Conservation (phyloP, 1,140 invertebrate genomes). For the Leptinotarsa defecta region DNA sequence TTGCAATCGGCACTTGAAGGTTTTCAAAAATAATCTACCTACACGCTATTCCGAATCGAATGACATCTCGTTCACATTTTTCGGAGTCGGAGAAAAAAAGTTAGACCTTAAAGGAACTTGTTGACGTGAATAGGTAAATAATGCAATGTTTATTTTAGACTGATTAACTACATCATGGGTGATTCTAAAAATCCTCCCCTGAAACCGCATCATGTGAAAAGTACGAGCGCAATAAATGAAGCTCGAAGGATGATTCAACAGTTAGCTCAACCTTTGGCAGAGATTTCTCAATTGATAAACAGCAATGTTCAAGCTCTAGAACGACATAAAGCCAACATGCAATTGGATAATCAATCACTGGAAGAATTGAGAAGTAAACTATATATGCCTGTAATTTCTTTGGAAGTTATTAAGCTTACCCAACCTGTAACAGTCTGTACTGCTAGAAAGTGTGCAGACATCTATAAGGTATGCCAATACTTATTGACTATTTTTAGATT, state of each 20-base stretch:
- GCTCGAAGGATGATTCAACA: conserved; percentile 48
- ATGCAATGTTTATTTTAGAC: conserved; percentile 26
- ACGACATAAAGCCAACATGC: conserved; percentile 33
- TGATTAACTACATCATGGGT: conserved; percentile 45
- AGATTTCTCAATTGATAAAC: conserved; percentile 48
- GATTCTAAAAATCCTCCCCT: conserved; percentile 25
- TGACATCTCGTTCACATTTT: no score
- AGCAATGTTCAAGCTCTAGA: conserved; percentile 47
- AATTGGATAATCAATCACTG: conserved; percentile 18
- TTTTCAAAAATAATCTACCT: background rate
- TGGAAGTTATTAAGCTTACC: conserved; percentile 42
- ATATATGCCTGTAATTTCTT: conserved; percentile 48
- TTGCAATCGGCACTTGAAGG: background rate
- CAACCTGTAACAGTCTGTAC: conserved; percentile 52
- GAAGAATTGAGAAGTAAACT: conserved; percentile 44
- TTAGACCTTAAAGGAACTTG: background rate
- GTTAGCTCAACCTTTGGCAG: conserved; percentile 49
- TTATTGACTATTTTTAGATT: no score
- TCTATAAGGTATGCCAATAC: conserved; percentile 35
- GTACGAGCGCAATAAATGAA: conserved; percentile 49
- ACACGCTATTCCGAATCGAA: background rate
- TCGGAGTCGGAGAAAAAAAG: no score
- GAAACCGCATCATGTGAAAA: conserved; percentile 46
- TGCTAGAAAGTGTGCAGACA: conserved; percentile 42
- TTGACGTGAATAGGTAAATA: background rate